phyloP scores from a whole-genome alignment of 1,140 invertebrate species.

The Phenacoccus solenopsis region DNA sequence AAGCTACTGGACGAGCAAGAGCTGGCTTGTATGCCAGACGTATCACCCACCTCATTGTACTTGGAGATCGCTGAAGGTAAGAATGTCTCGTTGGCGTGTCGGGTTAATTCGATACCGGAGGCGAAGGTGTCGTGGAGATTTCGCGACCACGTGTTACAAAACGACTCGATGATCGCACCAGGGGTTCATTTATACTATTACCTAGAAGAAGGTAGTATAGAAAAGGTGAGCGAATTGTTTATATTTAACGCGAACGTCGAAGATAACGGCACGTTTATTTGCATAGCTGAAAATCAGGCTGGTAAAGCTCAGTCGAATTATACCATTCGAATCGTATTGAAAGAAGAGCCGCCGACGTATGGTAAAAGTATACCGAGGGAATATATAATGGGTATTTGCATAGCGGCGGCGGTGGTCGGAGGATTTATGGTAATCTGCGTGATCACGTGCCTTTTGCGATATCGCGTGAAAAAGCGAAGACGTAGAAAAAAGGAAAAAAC shows the following conservation, averaged over 20 bases:
- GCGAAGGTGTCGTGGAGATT: conserved; percentile 67
- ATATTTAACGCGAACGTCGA: conserved; percentile 58
- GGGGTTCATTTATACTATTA: conserved; percentile 52
- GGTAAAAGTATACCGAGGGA: conserved; percentile 24
- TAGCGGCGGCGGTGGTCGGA: background rate
- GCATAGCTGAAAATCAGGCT: conserved; percentile 67
- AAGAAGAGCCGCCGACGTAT: conserved; percentile 44
- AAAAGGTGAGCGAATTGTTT: conserved; percentile 59
- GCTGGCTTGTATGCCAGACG: conserved; percentile 67
- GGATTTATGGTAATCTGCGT: conserved; percentile 30
- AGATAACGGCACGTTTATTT: conserved; percentile 68
- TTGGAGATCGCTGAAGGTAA: conserved; percentile 62
- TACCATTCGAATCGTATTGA: conserved; percentile 56
- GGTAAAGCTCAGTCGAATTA: conserved; percentile 61
- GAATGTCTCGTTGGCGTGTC: conserved; percentile 63
- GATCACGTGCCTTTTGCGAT: conserved; percentile 35
- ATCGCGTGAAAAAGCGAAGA: conserved; percentile 11
- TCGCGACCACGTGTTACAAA: conserved; percentile 55
- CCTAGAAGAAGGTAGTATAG: conserved; percentile 50
- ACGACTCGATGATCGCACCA: conserved; percentile 48
- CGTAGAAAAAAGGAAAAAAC: conserved; percentile 30
- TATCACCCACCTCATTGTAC: conserved; percentile 52
- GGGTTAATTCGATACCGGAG: conserved; percentile 62
- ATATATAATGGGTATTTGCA: conserved; percentile 31
- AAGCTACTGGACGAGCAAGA: conserved; percentile 54